Conservation (phyloP, 2,113 vertebrate genomes). For the Hippocampus mohnikei region DNA sequence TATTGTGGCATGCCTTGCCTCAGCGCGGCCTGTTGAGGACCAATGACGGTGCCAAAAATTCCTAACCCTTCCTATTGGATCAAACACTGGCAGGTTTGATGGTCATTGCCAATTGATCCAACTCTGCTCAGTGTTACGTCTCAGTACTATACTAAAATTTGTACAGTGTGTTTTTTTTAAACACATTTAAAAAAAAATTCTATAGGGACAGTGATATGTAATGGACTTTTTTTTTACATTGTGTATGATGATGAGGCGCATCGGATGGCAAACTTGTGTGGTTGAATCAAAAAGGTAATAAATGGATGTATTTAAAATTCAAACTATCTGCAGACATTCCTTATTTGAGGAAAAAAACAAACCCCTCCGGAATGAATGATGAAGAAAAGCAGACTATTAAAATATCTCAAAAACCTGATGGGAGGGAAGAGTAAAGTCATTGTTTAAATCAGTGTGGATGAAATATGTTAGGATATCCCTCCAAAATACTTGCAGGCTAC, state of each 20-base stretch:
- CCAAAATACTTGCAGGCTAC: no score
- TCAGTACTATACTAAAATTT: slow-evolving; percentile 28
- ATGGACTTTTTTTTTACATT: slow-evolving; percentile 43
- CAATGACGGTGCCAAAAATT: slow-evolving; percentile 58
- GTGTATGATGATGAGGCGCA: slow-evolving; percentile 30
- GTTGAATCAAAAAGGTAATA: slow-evolving; percentile 62
- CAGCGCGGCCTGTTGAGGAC: slow-evolving; percentile 57
- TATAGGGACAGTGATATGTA: slow-evolving; percentile 48
- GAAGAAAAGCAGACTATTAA: background rate
- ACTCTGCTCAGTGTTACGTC: slow-evolving; percentile 31
- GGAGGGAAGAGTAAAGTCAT: no score
- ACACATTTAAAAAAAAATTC: slow-evolving; percentile 17
- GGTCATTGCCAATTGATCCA: slow-evolving; percentile 55
- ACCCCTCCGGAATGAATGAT: no score
- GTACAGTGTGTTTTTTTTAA: slow-evolving; percentile 10
- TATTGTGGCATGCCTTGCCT: slow-evolving; percentile 50
- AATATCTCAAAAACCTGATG: background rate
- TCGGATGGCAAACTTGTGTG: slow-evolving; percentile 38
- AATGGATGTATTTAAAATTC: slow-evolving; percentile 29
- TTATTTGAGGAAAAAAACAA: no score
- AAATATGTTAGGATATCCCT: no score
- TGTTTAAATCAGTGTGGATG: no score
- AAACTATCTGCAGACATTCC: no score
- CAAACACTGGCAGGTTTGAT: slow-evolving; percentile 51
- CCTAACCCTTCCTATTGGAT: slow-evolving; percentile 53